Base-by-base conservation (phyloP, 2,797 vertebrate genomes). In the Macrochelys suwanniensis region DNA sequence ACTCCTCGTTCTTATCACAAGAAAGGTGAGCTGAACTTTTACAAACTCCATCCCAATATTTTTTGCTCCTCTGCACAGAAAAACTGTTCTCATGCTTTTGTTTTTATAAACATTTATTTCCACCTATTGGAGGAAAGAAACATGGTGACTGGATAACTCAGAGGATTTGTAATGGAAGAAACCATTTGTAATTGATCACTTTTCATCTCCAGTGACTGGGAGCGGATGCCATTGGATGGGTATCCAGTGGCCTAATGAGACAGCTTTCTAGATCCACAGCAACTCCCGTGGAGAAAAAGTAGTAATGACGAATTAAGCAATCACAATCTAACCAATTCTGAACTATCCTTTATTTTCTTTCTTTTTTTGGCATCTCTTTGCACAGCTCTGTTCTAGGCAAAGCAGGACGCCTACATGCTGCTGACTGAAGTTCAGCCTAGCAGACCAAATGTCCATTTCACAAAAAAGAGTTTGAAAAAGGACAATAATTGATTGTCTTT, bases 191-290 rank as follows among this genome's bases (percentile, higher is more conserved):
- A 61, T 31, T 68, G 49, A 5, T 37, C 11, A 6, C 26, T 28
- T 83, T 65, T 87, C 42, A 79, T 79, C 78, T 7, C 50, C 7
- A 4, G 47, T n/a, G 6, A 8, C n/a, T 6, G 68, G 12, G 4
- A 56, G 54, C 25, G 45, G 17, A 85, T 65, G 13, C 3, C 2
- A 1, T 51, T 3, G 21, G 26, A 68, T 0, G 51, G 31, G 0
- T 2, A 21, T 9, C 31, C 12, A 0, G 0, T 33, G n/a, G 15
- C 1, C 0, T 49, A 50, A 17, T 1, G 0, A 1, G 8, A 74
- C 15, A 21, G 1, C 54, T 51, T 86, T 49, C 31, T 59, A 51
- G 33, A 59, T 65, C 65, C 25, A 50, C 6, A 42, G 33, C 79
- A 54, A 23, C 45, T 90, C 37, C 42, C 7, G 15, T 26, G 47